Evolutionary conservation across 2,888 invertebrate species (phyloP).

Genomic region (Caenorhabditis uteleia): DNA sequence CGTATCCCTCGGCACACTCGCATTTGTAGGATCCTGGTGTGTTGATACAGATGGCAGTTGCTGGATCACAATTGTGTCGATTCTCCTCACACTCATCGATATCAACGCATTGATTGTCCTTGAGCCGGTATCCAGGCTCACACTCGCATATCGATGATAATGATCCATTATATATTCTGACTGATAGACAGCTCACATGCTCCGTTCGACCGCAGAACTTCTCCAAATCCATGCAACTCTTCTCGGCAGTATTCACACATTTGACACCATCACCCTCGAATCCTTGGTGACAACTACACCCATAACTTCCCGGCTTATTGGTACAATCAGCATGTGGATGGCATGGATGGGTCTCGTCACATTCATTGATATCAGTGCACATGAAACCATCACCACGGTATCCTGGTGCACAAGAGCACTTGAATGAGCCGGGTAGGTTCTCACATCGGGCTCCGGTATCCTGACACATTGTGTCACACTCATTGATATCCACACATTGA

Average conservation of each 20-base stretch:
- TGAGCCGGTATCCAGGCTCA: constrained; percentile 52
- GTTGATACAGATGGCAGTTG: constrained; percentile 83
- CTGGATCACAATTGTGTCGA: constrained; percentile 61
- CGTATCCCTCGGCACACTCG: constrained; percentile 85
- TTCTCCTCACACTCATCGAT: constrained; percentile 65
- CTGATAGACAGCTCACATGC: constrained; percentile 50
- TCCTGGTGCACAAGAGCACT: constrained; percentile 57
- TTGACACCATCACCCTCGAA: constrained; percentile 59
- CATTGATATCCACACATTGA: constrained; percentile 56
- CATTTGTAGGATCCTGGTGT: constrained; percentile 87
- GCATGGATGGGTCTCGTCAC: constrained; percentile 54
- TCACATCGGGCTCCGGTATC: constrained; percentile 47
- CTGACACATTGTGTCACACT: constrained; percentile 55
- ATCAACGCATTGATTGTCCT: constrained; percentile 46
- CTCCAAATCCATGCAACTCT: constrained; percentile 50
- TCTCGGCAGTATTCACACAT: constrained; percentile 58
- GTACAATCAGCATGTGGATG: constrained; percentile 64
- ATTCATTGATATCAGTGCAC: constrained; percentile 66
- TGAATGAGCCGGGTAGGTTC: constrained; percentile 58
- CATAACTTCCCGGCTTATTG: constrained; percentile 57
- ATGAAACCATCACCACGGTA: constrained; percentile 62
- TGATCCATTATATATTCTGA: constrained; percentile 49
- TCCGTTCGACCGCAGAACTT: constrained; percentile 49
- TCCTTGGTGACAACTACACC: constrained; percentile 60
- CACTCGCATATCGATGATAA: constrained; percentile 60